Percentiles rank a stretch among this genome's conserved stretches.
Conservation (phyloP, 2,888 invertebrate species). For the Lymantria monacha region DNA sequence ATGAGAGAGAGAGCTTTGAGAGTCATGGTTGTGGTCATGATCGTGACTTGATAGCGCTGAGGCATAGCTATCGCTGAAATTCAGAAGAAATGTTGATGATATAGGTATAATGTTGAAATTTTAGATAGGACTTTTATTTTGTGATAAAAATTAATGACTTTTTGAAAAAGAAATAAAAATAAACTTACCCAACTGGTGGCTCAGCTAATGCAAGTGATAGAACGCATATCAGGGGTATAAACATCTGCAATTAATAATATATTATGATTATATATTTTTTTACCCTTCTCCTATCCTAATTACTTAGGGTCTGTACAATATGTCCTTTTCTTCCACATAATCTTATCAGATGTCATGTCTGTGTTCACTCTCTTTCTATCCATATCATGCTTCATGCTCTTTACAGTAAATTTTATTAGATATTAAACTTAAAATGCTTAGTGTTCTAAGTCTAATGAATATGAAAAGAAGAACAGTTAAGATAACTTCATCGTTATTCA, state of each 20-base stretch:
- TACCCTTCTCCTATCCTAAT: too few species aligned
- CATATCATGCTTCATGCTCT: too few species aligned
- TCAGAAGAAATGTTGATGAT: not conserved
- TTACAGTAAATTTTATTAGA: too few species aligned
- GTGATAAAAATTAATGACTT: too few species aligned
- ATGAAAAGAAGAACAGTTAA: too few species aligned
- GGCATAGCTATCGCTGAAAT: slow-evolving; percentile 59
- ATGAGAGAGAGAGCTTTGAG: slow-evolving; percentile 41
- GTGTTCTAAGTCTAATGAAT: too few species aligned
- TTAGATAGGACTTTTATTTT: not conserved
- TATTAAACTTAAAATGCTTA: too few species aligned
- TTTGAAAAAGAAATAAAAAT: not conserved
- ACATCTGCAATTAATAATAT: slow-evolving; percentile 46
- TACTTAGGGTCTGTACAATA: too few species aligned
- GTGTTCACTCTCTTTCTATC: too few species aligned
- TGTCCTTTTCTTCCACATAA: too few species aligned
- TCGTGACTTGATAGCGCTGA: slow-evolving; percentile 43
- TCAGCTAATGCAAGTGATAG: slow-evolving; percentile 50
- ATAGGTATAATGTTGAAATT: not conserved
- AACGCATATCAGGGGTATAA: slow-evolving; percentile 50
- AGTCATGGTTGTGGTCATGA: slow-evolving; percentile 24
- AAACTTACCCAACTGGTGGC: slow-evolving; percentile 64
- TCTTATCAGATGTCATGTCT: too few species aligned
- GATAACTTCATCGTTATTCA: too few species aligned
- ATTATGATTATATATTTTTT: not conserved